Percentiles rank a stretch among this genome's conserved stretches.
These are phyloP conservation scores for Ophion obscuratus DNA, from an alignment of 2,888 invertebrate genomes.

Conservation along the genomic window DNA sequence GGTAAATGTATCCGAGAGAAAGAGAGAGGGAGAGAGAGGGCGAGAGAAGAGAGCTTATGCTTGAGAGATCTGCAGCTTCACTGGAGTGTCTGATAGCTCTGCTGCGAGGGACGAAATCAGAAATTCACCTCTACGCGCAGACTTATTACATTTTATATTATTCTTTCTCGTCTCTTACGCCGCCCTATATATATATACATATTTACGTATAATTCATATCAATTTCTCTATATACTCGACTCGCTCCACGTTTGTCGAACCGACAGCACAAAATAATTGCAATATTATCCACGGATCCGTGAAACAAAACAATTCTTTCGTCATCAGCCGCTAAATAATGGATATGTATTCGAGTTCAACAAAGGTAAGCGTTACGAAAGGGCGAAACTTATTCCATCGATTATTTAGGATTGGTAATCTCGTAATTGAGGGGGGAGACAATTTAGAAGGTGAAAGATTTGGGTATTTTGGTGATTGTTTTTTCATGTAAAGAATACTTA, in stretches of 20 bases:
- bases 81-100: constrained; percentile 44
- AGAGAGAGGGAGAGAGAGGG: constrained; percentile 19
- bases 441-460: too few relatives aligned
- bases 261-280: constrained; percentile 53
- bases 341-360: not conserved
- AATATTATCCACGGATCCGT: constrained; percentile 58
- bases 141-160: constrained; percentile 67
- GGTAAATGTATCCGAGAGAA: constrained; percentile 35
- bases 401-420: too few relatives aligned
- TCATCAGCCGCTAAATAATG: constrained; percentile 41
- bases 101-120: constrained; percentile 62
- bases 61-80: constrained; percentile 37
- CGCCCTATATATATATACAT: not conserved
- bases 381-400: too few relatives aligned
- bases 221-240: constrained; percentile 32
- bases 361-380: too few relatives aligned
- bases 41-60: constrained; percentile 24
- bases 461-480: too few relatives aligned
- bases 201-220: constrained; percentile 19
- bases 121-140: constrained; percentile 61
- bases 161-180: constrained; percentile 50
- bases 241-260: constrained; percentile 57
- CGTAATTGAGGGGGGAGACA: too few relatives aligned
- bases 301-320: constrained; percentile 34
- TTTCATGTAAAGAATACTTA: too few relatives aligned